Conservation (phyloP, 2,113 vertebrate species). For the Miniopterus natalensis region DNA sequence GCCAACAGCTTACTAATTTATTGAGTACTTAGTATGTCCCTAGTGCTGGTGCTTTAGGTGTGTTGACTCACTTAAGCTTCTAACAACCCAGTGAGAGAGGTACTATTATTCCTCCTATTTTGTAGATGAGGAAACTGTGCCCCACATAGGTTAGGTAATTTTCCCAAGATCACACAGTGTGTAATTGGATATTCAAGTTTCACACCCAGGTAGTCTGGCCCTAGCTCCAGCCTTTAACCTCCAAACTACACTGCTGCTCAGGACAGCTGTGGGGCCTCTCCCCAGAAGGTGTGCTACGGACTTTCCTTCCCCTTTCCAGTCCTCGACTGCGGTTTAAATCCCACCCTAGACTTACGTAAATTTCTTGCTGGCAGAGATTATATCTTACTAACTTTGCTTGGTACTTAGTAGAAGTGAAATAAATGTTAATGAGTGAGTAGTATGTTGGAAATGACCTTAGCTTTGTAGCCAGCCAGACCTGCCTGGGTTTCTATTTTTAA, state of each 20-base stretch:
- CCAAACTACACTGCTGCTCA: neutral
- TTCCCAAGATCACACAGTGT: neutral
- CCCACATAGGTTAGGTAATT: neutral
- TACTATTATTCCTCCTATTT: neutral
- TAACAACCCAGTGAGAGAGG: neutral
- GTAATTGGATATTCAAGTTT: neutral
- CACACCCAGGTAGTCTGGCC: neutral
- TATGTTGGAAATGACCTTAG: neutral
- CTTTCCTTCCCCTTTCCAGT: neutral
- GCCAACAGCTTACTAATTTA: neutral
- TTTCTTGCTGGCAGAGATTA: neutral
- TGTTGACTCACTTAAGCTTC: neutral
- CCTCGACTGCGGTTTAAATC: neutral
- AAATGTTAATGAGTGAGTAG: neutral
- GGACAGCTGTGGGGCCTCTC: neutral
- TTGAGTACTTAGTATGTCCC: neutral
- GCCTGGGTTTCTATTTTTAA: neutral
- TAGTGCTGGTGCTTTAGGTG: neutral
- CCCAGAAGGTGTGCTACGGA: neutral
- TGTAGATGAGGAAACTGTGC: neutral
- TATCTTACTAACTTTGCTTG: neutral
- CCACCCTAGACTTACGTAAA: neutral
- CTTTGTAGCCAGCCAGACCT: neutral
- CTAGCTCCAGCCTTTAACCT: neutral
- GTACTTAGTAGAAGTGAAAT: neutral